Conservation (phyloP, 2,797 vertebrate genomes). For the Huso huso region DNA sequence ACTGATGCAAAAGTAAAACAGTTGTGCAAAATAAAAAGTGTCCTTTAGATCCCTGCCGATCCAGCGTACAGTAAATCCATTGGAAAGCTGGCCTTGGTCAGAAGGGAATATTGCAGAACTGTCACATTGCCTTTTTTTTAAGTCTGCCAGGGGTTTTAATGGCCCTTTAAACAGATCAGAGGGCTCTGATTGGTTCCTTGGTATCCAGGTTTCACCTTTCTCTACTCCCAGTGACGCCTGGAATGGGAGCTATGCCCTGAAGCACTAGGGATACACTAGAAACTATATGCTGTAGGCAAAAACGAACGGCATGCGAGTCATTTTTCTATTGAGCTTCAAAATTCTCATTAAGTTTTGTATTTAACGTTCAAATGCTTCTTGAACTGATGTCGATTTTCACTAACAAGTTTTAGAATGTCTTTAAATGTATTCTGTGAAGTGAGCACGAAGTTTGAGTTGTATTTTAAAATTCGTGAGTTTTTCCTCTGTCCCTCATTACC, state of each 20-base stretch:
- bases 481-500: no score
- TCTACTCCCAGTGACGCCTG: not conserved
- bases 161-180: conserved; percentile 55
- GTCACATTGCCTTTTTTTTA: conserved; percentile 13
- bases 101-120: not conserved
- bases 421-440: no score
- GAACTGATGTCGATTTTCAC: no score
- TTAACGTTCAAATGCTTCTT: no score
- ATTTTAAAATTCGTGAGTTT: no score
- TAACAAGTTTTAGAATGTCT: no score
- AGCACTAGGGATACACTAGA: not conserved
- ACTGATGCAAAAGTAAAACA: not conserved
- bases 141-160: conserved; percentile 25
- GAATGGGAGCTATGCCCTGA: not conserved
- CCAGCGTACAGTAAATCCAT: not conserved
- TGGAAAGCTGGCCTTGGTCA: not conserved
- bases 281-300: not conserved
- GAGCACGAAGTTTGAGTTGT: no score
- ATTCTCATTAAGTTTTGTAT: no score
- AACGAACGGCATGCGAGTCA: not conserved
- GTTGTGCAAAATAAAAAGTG: not conserved
- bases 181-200: conserved; percentile 58
- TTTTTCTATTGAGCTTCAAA: no score
- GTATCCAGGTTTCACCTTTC: conserved; percentile 13
- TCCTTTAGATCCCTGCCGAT: not conserved